phyloP scores from a whole-genome alignment of 2,797 vertebrate species.

The Eulemur mongoz region DNA sequence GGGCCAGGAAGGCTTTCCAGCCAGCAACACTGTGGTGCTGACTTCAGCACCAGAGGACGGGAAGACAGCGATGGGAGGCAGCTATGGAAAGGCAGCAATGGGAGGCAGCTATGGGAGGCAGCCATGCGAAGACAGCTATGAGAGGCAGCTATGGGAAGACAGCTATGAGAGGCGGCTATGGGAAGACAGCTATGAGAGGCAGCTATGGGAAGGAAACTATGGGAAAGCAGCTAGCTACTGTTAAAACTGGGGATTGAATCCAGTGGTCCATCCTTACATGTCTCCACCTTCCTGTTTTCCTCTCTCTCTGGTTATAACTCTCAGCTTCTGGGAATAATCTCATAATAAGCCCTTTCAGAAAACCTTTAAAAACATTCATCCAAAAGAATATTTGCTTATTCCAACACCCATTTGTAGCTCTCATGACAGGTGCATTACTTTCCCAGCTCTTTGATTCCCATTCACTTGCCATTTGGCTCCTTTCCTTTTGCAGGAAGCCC shows the following conservation, averaged over 20 bases:
- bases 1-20: too few relatives aligned
- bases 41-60: not conserved
- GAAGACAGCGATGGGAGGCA: not conserved
- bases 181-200: too few relatives aligned
- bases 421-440: not conserved
- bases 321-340: not conserved
- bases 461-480: not conserved
- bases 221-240: not conserved
- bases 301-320: not conserved
- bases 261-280: not conserved
- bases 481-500: not conserved
- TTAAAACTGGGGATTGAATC: not conserved
- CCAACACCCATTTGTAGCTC: not conserved
- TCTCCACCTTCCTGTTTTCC: not conserved
- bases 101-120: too few relatives aligned
- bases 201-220: too few relatives aligned
- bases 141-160: too few relatives aligned
- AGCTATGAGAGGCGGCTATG: too few relatives aligned
- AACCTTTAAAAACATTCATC: not conserved
- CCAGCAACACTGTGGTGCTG: not conserved
- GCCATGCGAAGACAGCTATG: too few relatives aligned
- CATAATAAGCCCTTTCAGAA: not conserved
- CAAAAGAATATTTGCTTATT: not conserved
- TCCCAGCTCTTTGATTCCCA: not conserved
- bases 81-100: too few relatives aligned